These are phyloP conservation scores for Amblyjoppa fuscipennis DNA, from an alignment of 2,888 invertebrate genomes.

Conservation along the genomic window DNA sequence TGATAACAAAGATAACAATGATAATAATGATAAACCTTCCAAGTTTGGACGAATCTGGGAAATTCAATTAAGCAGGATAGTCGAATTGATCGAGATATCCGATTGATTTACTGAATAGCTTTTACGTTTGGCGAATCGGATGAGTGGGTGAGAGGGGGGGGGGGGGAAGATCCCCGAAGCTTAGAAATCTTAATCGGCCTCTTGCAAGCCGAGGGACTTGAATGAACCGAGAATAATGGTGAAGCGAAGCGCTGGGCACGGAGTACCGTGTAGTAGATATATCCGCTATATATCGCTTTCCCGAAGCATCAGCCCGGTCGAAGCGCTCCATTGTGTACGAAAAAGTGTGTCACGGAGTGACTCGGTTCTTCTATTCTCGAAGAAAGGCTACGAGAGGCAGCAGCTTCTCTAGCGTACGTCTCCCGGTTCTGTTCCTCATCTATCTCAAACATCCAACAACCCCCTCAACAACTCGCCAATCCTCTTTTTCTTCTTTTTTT, in stretches of 20 bases:
- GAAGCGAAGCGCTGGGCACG: slow-evolving; percentile 19
- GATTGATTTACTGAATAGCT: background rate
- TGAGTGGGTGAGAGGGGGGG: background rate
- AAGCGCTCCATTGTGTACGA: slow-evolving; percentile 68
- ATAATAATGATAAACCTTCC: no score
- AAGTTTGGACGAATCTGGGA: background rate
- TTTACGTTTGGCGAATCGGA: slow-evolving; percentile 2
- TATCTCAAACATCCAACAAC: slow-evolving; percentile 24
- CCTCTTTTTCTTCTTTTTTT: background rate
- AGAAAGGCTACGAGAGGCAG: slow-evolving; percentile 35
- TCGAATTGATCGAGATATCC: background rate
- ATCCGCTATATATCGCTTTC: slow-evolving; percentile 48
- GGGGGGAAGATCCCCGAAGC: background rate
- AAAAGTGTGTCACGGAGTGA: slow-evolving; percentile 72
- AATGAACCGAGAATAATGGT: slow-evolving; percentile 48
- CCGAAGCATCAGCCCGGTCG: slow-evolving; percentile 60
- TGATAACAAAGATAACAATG: no score
- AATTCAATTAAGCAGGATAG: background rate
- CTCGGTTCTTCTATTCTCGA: slow-evolving; percentile 43
- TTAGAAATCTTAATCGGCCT: slow-evolving; percentile 61
- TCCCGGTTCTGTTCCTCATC: slow-evolving; percentile 36
- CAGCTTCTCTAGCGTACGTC: slow-evolving; percentile 24
- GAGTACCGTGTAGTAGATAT: slow-evolving; percentile 26
- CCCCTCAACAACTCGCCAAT: slow-evolving; percentile 4
- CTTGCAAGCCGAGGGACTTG: slow-evolving; percentile 48